Base-by-base conservation (phyloP, 2,797 vertebrate species). In the Coendou prehensilis region DNA sequence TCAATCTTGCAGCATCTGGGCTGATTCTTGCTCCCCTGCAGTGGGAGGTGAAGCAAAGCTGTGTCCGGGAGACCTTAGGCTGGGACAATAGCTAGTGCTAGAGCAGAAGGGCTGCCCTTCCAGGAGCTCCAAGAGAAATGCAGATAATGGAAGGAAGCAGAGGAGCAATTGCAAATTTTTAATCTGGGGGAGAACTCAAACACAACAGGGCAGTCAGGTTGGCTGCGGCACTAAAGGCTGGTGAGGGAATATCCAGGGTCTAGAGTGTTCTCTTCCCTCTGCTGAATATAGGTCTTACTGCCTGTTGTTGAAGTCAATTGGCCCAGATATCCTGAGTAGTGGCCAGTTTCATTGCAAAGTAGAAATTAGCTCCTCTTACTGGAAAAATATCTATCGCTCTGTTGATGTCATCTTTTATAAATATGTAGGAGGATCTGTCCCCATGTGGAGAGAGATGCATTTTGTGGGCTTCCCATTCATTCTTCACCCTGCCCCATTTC, bases 41-140 rank as follows among this genome's bases (percentile, higher is more conserved):
- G 96, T 97, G 94, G 92, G 95, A 97, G 96, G 96, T 86, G 84
- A 98, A 97, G 93, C 97, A 96, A 96, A 96, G 54, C 94, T 94
- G 94, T 79, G 97, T 88, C 96, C 91, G 67, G 4, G 1, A 45
- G 33, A 63, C 94, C 95, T 97, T 94, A 0, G 94, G 93, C 94
- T 94, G 78, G 54, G 81, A 95, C 97, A 97, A 87, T 4, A 1
- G 57, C 50, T 57, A 45, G 63, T 85, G 33, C 52, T 57, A 1
- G 17, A 64, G 17, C 47, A 28, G 50, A 45, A 85, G 73, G 76
- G 13, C 59, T 8, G 37, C 3, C 20, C 28, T 82, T 64, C 73
- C 92, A 89, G 10, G 81, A 13, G 45, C 52, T 96, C 92, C 87
- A 90, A 79, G 94, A 96, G 84, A 81, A 50, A 69, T 47, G 83